phyloP scores from a whole-genome alignment of 2,888 invertebrate species.

The Ophraella communa region DNA sequence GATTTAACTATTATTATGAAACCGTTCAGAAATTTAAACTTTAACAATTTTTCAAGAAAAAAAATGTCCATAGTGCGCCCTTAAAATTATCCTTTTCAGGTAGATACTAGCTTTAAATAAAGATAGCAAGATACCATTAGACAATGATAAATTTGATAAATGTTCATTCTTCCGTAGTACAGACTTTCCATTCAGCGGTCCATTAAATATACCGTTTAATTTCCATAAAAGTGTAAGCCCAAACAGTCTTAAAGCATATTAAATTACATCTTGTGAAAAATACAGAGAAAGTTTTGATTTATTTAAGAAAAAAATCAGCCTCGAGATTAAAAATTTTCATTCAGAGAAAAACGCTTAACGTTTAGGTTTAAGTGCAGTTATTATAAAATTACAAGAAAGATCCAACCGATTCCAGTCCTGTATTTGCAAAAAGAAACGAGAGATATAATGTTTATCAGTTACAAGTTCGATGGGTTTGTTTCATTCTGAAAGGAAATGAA shows the following conservation, averaged over 20 bases:
- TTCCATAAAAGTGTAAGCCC: constrained; percentile 21
- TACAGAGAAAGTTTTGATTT: constrained; percentile 11
- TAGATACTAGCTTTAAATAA: no score
- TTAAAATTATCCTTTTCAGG: constrained; percentile 7
- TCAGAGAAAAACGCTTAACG: no score
- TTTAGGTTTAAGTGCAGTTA: no score
- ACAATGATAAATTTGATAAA: constrained; percentile 25
- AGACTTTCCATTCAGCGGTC: constrained; percentile 17
- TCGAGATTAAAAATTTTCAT: no score
- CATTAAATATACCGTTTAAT: constrained; percentile 22
- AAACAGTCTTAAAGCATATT: constrained; percentile 23
- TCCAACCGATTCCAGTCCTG: not conserved
- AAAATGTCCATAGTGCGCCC: constrained; percentile 3
- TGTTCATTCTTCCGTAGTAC: constrained; percentile 7
- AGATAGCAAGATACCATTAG: constrained; percentile 21
- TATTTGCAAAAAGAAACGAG: not conserved
- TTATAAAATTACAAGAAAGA: no score
- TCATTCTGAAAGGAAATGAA: constrained; percentile 12
- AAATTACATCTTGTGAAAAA: constrained; percentile 21
- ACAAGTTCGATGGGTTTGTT: constrained; percentile 9
- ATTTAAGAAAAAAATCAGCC: not conserved
- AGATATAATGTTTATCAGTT: constrained; percentile 9
- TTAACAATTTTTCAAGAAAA: constrained; percentile 9
- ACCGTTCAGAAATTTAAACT: not conserved
- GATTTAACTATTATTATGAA: not conserved